phyloP scores from a whole-genome alignment of 2,113 vertebrate genomes.

The Megaceryle torquata region DNA sequence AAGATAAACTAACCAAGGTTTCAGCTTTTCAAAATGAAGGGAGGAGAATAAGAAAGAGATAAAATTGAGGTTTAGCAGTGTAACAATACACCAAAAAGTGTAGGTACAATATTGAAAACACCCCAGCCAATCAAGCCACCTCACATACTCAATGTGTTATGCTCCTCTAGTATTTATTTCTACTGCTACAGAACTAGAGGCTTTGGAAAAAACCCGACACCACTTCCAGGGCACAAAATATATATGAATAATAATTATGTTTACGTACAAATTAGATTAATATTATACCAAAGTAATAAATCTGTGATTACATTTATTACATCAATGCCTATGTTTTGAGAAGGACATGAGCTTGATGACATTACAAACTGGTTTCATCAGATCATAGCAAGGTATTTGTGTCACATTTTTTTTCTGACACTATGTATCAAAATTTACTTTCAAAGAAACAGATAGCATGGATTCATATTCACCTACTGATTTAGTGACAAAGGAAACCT shows the following conservation, averaged over 20 bases:
- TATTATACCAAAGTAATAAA: not conserved
- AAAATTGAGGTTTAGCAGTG: not conserved
- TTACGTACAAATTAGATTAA: not conserved
- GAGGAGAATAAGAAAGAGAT: not conserved
- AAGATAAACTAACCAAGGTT: not conserved
- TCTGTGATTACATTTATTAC: not conserved
- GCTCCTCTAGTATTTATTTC: not conserved
- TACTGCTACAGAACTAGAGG: not conserved
- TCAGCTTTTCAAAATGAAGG: not conserved
- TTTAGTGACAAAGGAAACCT: not conserved
- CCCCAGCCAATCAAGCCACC: not conserved
- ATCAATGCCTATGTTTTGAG: not conserved
- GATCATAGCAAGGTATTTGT: not conserved
- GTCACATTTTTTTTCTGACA: not conserved
- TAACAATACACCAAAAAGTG: not conserved
- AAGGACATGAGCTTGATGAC: not conserved
- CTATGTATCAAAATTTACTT: not conserved
- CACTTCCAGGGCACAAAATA: not conserved
- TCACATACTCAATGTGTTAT: not conserved
- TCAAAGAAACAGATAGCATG: not conserved
- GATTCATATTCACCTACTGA: not conserved
- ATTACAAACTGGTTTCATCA: not conserved
- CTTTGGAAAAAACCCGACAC: not conserved
- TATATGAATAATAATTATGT: not conserved
- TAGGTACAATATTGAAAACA: not conserved